Conservation (phyloP, 2,888 invertebrate genomes). For the Onchidella celtica region DNA sequence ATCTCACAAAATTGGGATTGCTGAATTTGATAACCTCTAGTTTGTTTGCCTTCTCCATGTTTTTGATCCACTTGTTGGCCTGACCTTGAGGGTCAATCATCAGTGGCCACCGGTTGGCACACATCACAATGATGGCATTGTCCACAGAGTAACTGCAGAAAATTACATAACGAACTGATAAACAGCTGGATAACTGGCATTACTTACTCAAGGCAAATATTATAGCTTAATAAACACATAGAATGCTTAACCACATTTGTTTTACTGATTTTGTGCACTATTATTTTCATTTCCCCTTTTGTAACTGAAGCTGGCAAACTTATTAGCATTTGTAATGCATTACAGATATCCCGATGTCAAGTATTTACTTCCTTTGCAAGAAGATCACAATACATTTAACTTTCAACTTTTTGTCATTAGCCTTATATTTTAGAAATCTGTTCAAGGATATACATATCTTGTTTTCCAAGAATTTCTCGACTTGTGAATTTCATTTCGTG, state of each 20-base stretch:
- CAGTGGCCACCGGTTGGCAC: constrained; percentile 79
- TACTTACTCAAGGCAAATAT: too few species aligned
- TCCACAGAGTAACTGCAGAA: constrained; percentile 76
- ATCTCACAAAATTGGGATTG: constrained; percentile 89
- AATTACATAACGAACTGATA: neutral
- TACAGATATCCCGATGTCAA: too few species aligned
- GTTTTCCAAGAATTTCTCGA: too few species aligned
- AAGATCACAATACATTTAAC: too few species aligned
- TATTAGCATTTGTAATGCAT: too few species aligned
- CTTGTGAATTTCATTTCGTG: too few species aligned
- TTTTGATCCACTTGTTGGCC: constrained; percentile 97
- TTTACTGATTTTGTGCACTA: neutral
- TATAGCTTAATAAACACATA: neutral
- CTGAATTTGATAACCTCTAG: constrained; percentile 91
- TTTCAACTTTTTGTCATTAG: too few species aligned
- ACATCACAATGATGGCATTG: constrained; percentile 78
- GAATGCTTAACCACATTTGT: neutral
- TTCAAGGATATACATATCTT: too few species aligned
- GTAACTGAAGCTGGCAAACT: too few species aligned
- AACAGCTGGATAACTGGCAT: too few species aligned
- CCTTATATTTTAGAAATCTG: too few species aligned
- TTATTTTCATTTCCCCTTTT: neutral
- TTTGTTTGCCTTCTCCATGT: constrained; percentile 92
- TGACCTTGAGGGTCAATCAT: constrained; percentile 84
- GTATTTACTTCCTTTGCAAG: too few species aligned